Evolutionary conservation across 1,140 invertebrate genomes (phyloP).

Genomic region (Bombus vancouverensis): DNA sequence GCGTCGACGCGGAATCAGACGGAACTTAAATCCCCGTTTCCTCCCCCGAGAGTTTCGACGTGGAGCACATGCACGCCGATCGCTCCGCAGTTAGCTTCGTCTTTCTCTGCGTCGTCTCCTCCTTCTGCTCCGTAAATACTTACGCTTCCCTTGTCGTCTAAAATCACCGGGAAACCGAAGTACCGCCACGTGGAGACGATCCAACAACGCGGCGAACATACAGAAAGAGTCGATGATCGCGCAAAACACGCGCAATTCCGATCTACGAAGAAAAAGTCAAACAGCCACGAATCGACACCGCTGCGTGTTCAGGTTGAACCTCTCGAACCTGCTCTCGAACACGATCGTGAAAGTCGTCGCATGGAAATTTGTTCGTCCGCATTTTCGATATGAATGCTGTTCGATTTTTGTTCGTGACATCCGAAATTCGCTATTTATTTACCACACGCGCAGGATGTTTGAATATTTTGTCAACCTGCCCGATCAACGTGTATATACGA

Average conservation of each 20-base stretch:
- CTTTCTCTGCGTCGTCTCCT: background rate
- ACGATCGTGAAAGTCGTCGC: background rate
- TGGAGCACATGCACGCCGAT: constrained; percentile 6
- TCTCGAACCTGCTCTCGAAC: background rate
- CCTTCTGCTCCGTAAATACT: no score
- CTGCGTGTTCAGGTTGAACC: no score
- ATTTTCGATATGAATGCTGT: background rate
- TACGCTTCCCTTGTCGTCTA: background rate
- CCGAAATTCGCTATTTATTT: constrained; percentile 2
- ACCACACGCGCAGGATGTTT: background rate
- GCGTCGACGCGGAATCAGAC: constrained; percentile 52
- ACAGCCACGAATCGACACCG: no score
- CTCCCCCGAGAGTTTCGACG: constrained; percentile 10
- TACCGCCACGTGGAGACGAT: background rate
- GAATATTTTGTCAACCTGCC: background rate
- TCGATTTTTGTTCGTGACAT: background rate
- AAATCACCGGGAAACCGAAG: no score
- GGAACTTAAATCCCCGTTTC: constrained; percentile 46
- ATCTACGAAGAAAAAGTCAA: background rate
- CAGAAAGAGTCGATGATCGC: no score
- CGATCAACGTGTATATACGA: background rate
- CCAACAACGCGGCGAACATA: background rate
- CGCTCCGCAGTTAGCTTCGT: background rate
- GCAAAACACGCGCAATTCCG: background rate
- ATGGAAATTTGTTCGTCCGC: no score